Evolutionary conservation across 2,113 vertebrate species (phyloP), one percentile per base, ranked within the genome.

Genomic region (Leucopsar rothschildi): DNA sequence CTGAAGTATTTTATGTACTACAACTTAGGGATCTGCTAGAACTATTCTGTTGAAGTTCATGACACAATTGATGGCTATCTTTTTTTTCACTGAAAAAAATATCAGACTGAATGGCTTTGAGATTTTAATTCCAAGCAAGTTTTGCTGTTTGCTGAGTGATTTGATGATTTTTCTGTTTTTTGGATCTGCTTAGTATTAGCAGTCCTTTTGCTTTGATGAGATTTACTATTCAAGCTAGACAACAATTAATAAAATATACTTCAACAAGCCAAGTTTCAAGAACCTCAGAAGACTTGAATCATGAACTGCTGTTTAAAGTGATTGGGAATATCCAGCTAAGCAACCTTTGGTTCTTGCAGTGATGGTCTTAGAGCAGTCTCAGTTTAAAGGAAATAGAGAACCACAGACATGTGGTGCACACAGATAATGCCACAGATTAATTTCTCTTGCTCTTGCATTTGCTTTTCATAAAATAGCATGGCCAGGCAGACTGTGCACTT

Each of bases 381-480:
- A 10, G 6, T 16, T 72, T 11, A 84, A 75, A 56, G 42, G 49
- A 44, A 50, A 17, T 1, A 24, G 24, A 75, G 22, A 55, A 42
- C 16, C 24, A 6, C 31, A 28, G 37, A 10, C 11, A 1, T 15
- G 12, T 7, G 8, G 9, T 39, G 35, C 0, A 0, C 9, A 13
- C 17, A 24, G 31, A 25, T 28, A n/a, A 33, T 7, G 53, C 33
- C 28, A 21, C 22, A 64, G n/a, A 39, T 79, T 92, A 4, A 3
- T 70, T 71, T 53, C 45, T 31, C 25, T 85, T 68, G 39, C 31
- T 60, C 7, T 56, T 59, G 52, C 24, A 6, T 7, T 65, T 73
- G 1, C 2, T 84, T 87, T 70, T 45, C 16, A 77, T 63, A 8
- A 16, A 57, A 4, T 2, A 10, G 17, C 25, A 2, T 15, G 2